Conservation (phyloP, 2,888 invertebrate genomes). For the Synanthedon vespiformis region DNA sequence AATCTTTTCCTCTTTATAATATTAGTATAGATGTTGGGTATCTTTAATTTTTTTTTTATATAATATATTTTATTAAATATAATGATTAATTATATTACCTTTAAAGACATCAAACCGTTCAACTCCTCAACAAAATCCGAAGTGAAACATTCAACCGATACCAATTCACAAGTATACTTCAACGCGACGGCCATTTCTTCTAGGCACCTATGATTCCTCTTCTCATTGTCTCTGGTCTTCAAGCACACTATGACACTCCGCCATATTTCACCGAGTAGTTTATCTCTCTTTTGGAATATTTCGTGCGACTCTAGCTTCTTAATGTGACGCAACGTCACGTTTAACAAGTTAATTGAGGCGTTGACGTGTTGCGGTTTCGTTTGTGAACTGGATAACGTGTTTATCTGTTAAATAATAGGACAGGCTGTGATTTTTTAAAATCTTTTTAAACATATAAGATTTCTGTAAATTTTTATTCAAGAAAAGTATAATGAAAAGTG, state of each 20-base stretch:
- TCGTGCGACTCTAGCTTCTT: constrained; percentile 47
- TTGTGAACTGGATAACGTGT: constrained; percentile 27
- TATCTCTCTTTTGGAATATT: constrained; percentile 41
- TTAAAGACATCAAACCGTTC: constrained; percentile 25
- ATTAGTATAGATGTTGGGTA: too few species aligned
- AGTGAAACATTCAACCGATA: constrained; percentile 38
- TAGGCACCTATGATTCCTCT: constrained; percentile 17
- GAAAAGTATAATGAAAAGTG: too few species aligned
- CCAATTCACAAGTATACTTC: constrained; percentile 45
- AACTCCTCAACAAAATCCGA: constrained; percentile 36
- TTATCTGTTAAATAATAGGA: constrained; percentile 31
- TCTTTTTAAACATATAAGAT: too few species aligned
- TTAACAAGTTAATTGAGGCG: constrained; percentile 42
- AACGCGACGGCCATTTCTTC: constrained; percentile 39
- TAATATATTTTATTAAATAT: too few species aligned
- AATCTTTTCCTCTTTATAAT: too few species aligned
- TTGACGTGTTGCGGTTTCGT: constrained; percentile 41
- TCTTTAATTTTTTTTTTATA: too few species aligned
- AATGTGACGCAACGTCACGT: constrained; percentile 35
- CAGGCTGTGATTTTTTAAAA: too few species aligned
- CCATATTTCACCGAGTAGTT: constrained; percentile 43
- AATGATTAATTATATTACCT: too few species aligned
- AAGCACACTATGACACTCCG: constrained; percentile 31
- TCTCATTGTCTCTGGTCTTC: constrained; percentile 17
- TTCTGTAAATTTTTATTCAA: too few species aligned